Conservation (phyloP, 2,888 invertebrate species). For the Epirrhoe alternata region DNA sequence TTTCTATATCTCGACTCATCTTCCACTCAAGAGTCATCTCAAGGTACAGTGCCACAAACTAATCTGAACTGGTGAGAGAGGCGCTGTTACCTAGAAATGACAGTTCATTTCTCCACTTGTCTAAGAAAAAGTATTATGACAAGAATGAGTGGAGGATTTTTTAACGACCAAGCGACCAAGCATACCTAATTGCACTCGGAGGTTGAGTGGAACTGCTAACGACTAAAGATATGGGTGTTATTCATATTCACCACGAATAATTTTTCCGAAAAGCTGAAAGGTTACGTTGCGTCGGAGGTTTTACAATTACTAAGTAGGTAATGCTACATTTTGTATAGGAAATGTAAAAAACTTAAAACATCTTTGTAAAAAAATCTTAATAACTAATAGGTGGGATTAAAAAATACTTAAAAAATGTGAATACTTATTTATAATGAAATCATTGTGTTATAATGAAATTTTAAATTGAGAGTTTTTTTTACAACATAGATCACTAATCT, state of each 20-base stretch:
- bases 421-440: neutral
- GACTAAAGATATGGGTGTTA: too few species aligned
- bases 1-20: too few species aligned
- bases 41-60: too few species aligned
- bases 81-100: too few species aligned
- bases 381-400: neutral
- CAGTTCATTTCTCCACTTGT: too few species aligned
- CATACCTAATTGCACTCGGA: too few species aligned
- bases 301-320: slow-evolving; percentile 6
- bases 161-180: too few species aligned
- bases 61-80: too few species aligned
- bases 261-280: slow-evolving; percentile 11
- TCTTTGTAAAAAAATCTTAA: neutral
- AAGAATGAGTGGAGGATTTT: too few species aligned
- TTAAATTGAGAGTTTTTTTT: neutral
- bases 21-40: too few species aligned
- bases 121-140: too few species aligned
- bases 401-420: neutral
- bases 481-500: neutral
- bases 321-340: slow-evolving; percentile 5
- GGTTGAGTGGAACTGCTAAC: too few species aligned
- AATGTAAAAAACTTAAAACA: neutral
- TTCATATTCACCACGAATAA: neutral
- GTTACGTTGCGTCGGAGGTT: slow-evolving; percentile 7
- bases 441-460: neutral